A percentile compares a stretch with the other conserved stretches of the same genome.
phyloP scores from a whole-genome alignment of 2,797 vertebrate genomes.

The Macrochelys suwanniensis region DNA sequence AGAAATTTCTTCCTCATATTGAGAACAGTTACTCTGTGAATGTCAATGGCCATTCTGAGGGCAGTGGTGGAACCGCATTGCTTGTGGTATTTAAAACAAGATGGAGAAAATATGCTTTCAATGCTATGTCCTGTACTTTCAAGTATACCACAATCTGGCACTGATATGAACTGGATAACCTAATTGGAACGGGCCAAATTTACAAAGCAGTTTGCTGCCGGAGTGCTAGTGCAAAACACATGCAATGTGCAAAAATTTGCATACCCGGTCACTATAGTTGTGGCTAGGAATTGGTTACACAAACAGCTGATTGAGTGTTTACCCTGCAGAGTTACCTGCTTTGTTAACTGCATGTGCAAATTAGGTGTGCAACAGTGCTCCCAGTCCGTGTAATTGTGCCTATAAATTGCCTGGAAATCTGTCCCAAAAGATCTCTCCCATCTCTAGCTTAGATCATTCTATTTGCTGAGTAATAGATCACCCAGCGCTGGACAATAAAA shows the following conservation, averaged over 20 bases:
- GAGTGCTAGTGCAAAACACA: constrained; percentile 54
- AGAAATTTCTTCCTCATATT: constrained; percentile 21
- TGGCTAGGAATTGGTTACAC: constrained; percentile 62
- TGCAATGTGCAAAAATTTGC: constrained; percentile 53
- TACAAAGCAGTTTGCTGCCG: constrained; percentile 50
- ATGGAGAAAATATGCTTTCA: constrained; percentile 22
- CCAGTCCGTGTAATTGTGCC: constrained; percentile 45
- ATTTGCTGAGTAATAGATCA: constrained; percentile 68
- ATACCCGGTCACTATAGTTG: constrained; percentile 48
- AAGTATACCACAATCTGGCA: constrained; percentile 30
- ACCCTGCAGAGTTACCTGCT: constrained; percentile 55
- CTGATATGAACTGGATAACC: constrained; percentile 35
- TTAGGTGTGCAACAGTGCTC: constrained; percentile 43
- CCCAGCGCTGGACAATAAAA: constrained; percentile 27
- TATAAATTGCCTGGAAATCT: constrained; percentile 64
- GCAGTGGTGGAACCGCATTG: background rate
- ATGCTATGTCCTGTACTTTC: constrained; percentile 29
- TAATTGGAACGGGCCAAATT: constrained; percentile 59
- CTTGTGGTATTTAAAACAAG: background rate
- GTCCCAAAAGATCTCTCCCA: constrained; percentile 60
- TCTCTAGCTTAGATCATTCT: constrained; percentile 56
- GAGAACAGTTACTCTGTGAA: background rate
- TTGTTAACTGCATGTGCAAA: constrained; percentile 52
- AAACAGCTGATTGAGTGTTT: constrained; percentile 57
- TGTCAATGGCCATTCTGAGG: background rate